Conservation (phyloP, 2,888 invertebrate genomes). For the Stegophylla sp. region DNA sequence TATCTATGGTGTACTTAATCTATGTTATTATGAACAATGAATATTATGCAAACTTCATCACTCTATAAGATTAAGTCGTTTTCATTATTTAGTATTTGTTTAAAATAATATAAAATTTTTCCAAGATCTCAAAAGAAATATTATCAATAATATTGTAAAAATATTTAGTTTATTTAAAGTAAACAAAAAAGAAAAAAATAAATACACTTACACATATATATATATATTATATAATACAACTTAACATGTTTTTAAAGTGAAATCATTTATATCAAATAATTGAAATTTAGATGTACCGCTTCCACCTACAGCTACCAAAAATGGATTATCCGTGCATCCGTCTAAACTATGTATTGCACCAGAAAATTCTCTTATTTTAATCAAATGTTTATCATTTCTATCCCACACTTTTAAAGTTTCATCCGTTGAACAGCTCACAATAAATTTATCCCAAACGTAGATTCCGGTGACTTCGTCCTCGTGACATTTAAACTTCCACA, state of each 20-base stretch:
- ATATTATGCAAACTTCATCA: too few relatives aligned
- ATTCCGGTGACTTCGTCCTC: constrained; percentile 82
- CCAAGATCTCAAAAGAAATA: too few relatives aligned
- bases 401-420: constrained; percentile 89
- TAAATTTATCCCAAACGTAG: constrained; percentile 69
- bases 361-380: constrained; percentile 60
- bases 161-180: constrained; percentile 10
- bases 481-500: constrained; percentile 81
- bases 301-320: constrained; percentile 82
- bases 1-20: too few relatives aligned
- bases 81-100: too few relatives aligned
- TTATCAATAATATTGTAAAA: neutral
- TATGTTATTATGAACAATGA: too few relatives aligned
- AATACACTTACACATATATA: too few relatives aligned
- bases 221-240: neutral
- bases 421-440: constrained; percentile 78
- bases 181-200: constrained; percentile 1
- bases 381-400: constrained; percentile 64
- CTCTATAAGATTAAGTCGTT: too few relatives aligned
- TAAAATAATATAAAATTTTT: too few relatives aligned
- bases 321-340: constrained; percentile 81
- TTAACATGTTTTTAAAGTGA: constrained; percentile 51
- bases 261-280: constrained; percentile 54
- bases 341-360: constrained; percentile 78
- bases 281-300: constrained; percentile 65